Conservation (phyloP, 2,797 vertebrate genomes). For the Hypotaenidia okinawae region DNA sequence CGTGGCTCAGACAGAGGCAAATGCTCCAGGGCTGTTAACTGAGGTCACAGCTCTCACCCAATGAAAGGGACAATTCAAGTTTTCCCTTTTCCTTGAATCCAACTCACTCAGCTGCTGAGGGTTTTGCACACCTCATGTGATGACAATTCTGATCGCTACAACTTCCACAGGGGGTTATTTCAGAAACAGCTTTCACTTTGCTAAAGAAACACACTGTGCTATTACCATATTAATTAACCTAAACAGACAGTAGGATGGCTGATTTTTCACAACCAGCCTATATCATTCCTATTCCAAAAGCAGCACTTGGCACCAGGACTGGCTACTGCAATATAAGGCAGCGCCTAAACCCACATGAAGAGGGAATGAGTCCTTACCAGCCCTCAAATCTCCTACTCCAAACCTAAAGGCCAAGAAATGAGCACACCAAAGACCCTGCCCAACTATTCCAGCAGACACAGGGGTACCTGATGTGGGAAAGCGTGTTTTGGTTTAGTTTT, state of each 20-base stretch:
- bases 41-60: background rate
- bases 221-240: background rate
- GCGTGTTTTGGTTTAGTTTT: background rate
- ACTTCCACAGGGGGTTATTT: background rate
- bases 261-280: background rate
- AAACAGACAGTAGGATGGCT: background rate
- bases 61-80: background rate
- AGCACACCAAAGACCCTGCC: background rate
- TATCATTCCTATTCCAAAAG: background rate
- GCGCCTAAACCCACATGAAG: background rate
- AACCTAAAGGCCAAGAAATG: background rate
- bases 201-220: background rate
- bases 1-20: background rate
- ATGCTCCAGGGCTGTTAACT: background rate
- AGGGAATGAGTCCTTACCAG: background rate
- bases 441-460: background rate
- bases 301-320: background rate
- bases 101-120: background rate
- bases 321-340: background rate
- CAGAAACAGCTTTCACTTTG: background rate
- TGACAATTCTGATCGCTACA: background rate
- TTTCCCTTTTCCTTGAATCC: background rate
- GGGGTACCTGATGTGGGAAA: background rate
- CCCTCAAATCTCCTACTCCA: background rate
- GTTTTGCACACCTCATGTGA: background rate